Evolutionary conservation across 2,797 vertebrate genomes (phyloP).

Genomic region (Synanceia verrucosa): DNA sequence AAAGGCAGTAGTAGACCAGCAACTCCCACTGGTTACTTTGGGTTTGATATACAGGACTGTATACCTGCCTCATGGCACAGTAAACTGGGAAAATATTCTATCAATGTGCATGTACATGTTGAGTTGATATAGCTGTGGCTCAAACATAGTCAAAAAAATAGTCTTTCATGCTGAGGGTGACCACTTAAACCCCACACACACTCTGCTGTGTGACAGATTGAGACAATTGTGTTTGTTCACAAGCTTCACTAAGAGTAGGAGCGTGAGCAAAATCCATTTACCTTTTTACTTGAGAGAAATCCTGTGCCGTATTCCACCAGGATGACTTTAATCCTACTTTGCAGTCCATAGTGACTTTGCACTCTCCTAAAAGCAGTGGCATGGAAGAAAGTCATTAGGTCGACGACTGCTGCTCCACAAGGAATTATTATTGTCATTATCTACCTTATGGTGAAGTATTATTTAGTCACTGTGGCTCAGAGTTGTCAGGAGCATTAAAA

Average conservation of each 20-base stretch:
- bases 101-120: not conserved
- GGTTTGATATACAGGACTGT: too few relatives aligned
- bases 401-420: constrained; percentile 23
- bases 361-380: constrained; percentile 56
- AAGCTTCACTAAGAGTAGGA: constrained; percentile 22
- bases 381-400: constrained; percentile 62
- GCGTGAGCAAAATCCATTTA: constrained; percentile 54
- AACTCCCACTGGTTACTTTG: too few relatives aligned
- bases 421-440: constrained; percentile 48
- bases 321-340: constrained; percentile 69
- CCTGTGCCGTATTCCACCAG: constrained; percentile 48
- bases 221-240: constrained; percentile 29
- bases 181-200: not conserved
- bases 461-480: constrained; percentile 16
- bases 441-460: constrained; percentile 31
- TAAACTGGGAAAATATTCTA: constrained; percentile 6
- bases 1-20: too few relatives aligned
- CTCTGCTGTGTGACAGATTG: constrained; percentile 20
- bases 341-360: constrained; percentile 50
- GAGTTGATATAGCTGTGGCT: not conserved
- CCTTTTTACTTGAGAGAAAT: constrained; percentile 50
- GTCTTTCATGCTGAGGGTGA: not conserved
- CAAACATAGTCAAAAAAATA: not conserved
- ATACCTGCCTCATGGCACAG: too few relatives aligned
- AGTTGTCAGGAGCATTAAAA: constrained; percentile 37